Conservation (phyloP, 2,888 invertebrate genomes). For the Scaptomyza caliginosa region DNA sequence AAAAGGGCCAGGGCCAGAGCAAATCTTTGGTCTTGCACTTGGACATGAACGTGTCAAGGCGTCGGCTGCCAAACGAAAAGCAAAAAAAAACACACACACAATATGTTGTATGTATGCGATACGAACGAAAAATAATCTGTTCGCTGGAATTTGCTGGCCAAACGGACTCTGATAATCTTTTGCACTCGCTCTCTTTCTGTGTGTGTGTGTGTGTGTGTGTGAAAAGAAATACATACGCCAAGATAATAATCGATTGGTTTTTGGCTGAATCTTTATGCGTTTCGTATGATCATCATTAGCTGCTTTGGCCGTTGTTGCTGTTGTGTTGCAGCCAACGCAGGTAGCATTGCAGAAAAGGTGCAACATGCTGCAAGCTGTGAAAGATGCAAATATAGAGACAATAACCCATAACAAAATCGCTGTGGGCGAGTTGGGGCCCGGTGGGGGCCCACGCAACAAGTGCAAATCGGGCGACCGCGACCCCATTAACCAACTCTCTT, state of each 20-base stretch:
- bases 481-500: constrained; percentile 36
- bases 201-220: too few species aligned
- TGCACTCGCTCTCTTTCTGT: constrained; percentile 21
- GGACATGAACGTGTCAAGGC: constrained; percentile 68
- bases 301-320: constrained; percentile 11
- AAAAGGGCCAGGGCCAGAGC: constrained; percentile 57
- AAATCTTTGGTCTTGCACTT: constrained; percentile 41
- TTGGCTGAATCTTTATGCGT: constrained; percentile 72
- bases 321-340: constrained; percentile 22
- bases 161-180: not conserved
- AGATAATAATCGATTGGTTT: constrained; percentile 82
- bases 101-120: not conserved
- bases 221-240: constrained; percentile 55
- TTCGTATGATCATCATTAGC: constrained; percentile 77
- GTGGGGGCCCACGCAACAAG: constrained; percentile 65
- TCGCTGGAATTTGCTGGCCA: constrained; percentile 69
- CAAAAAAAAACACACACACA: not conserved
- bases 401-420: not conserved
- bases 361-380: constrained; percentile 20
- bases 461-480: constrained; percentile 48
- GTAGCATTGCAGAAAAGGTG: constrained; percentile 39
- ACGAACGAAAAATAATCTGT: constrained; percentile 74
- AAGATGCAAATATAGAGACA: constrained; percentile 38
- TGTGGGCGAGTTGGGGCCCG: constrained; percentile 45
- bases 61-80: constrained; percentile 41